These are phyloP conservation scores for Ginglymostoma cirratum DNA, from an alignment of 2,113 vertebrate genomes.

Conservation along the genomic window DNA sequence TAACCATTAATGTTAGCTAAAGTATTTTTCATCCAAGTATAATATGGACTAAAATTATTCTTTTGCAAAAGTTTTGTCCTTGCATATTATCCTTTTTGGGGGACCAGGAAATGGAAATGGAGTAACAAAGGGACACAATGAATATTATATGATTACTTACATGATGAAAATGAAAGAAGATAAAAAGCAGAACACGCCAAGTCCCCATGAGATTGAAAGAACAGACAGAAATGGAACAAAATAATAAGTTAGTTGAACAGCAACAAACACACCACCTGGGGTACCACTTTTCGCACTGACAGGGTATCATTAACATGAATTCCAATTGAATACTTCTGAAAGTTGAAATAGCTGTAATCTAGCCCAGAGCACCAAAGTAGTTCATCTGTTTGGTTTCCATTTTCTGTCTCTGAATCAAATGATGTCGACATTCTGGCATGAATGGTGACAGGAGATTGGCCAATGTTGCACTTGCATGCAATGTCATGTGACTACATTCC, in stretches of 20 bases:
- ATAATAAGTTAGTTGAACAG: slow-evolving; percentile 34
- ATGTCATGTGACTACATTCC: background rate
- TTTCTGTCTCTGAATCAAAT: background rate
- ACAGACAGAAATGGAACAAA: slow-evolving; percentile 30
- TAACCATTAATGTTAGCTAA: background rate
- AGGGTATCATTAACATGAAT: slow-evolving; percentile 16
- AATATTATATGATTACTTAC: slow-evolving; percentile 31
- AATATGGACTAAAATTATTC: background rate
- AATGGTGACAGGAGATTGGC: background rate
- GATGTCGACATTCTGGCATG: background rate
- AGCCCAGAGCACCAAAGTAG: background rate
- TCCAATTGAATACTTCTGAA: background rate
- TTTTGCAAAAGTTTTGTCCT: background rate
- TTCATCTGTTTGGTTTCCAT: background rate
- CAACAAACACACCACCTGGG: slow-evolving; percentile 8
- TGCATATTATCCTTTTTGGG: background rate
- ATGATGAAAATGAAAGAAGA: slow-evolving; percentile 37
- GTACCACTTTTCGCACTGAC: slow-evolving; percentile 27
- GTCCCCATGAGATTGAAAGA: slow-evolving; percentile 18
- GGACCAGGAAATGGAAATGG: background rate
- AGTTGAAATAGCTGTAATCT: background rate
- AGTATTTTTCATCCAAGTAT: background rate
- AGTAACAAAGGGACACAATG: background rate
- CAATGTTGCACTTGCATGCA: background rate
- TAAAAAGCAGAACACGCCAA: slow-evolving; percentile 4